phyloP scores from a whole-genome alignment of 2,113 vertebrate species.

The Heterochromis multidens region DNA sequence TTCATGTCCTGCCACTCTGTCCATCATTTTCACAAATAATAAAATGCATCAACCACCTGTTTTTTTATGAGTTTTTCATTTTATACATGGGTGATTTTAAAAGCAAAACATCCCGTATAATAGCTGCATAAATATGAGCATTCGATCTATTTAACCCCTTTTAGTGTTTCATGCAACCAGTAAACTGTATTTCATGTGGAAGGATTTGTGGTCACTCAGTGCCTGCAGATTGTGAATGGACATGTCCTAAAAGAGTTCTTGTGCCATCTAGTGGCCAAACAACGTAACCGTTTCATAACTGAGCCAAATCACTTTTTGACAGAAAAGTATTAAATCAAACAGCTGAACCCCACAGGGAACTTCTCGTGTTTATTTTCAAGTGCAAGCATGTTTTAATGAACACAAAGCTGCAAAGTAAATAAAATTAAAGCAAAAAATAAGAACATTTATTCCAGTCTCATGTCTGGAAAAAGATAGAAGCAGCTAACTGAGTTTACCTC shows the following conservation, averaged over 20 bases:
- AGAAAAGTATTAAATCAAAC: not conserved
- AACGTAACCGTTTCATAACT: not conserved
- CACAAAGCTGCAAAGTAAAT: fast-evolving
- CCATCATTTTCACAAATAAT: not conserved
- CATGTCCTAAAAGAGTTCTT: slow-evolving; percentile 9
- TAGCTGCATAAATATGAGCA: not conserved
- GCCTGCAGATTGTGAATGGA: not conserved
- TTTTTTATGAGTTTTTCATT: slow-evolving; percentile 14
- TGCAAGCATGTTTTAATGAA: not conserved
- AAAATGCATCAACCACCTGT: slow-evolving; percentile 16
- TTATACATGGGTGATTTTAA: not conserved
- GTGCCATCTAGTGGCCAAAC: slow-evolving; percentile 64
- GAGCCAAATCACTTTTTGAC: not conserved
- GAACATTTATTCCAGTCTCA: fast-evolving
- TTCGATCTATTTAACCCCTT: not conserved
- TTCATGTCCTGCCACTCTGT: not conserved
- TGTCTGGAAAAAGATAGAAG: not conserved
- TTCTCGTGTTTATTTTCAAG: not conserved
- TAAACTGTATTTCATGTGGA: not conserved
- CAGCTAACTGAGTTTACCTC: not conserved
- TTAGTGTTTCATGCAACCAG: not conserved
- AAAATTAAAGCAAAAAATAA: not conserved
- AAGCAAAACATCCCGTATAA: not conserved
- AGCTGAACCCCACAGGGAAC: not conserved
- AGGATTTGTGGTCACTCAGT: not conserved